phyloP scores from a whole-genome alignment of 2,888 invertebrate species.

The Xylota sylvarum region DNA sequence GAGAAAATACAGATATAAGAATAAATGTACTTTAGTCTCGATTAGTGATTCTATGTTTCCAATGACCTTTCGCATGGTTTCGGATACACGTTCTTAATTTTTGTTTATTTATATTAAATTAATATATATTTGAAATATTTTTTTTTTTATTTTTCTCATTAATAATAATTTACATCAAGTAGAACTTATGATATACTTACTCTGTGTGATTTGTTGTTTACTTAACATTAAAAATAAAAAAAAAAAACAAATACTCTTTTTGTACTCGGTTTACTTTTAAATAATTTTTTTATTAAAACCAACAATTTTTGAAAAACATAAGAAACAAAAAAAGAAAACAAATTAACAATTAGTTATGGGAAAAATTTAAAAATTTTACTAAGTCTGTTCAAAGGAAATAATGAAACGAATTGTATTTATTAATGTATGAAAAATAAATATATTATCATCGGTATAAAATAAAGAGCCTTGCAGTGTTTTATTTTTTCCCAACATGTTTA shows the following conservation, averaged over 20 bases:
- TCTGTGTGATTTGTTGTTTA: constrained; percentile 72
- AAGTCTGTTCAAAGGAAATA: constrained; percentile 76
- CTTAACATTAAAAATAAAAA: constrained; percentile 44
- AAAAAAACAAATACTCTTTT: constrained; percentile 57
- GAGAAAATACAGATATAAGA: constrained; percentile 32
- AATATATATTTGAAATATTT: background rate
- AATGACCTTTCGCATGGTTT: constrained; percentile 66
- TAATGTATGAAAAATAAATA: constrained; percentile 77
- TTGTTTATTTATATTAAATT: constrained; percentile 14
- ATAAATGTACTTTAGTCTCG: constrained; percentile 35
- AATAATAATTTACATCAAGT: constrained; percentile 24
- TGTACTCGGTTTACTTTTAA: constrained; percentile 64
- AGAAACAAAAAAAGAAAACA: constrained; percentile 32
- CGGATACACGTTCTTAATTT: constrained; percentile 50
- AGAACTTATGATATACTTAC: constrained; percentile 62
- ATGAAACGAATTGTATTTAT: constrained; percentile 78
- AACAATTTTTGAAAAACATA: constrained; percentile 41
- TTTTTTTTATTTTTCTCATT: constrained; percentile 31
- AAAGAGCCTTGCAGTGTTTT: background rate
- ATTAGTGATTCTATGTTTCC: constrained; percentile 50
- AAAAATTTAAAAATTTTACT: constrained; percentile 72
- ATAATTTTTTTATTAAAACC: constrained; percentile 53
- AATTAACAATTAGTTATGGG: constrained; percentile 65
- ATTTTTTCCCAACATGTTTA: background rate
- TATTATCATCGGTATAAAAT: constrained; percentile 74